Evolutionary conservation across 92 coral and sea anemone species (phyloP).

Genomic region (Montipora capitata): DNA sequence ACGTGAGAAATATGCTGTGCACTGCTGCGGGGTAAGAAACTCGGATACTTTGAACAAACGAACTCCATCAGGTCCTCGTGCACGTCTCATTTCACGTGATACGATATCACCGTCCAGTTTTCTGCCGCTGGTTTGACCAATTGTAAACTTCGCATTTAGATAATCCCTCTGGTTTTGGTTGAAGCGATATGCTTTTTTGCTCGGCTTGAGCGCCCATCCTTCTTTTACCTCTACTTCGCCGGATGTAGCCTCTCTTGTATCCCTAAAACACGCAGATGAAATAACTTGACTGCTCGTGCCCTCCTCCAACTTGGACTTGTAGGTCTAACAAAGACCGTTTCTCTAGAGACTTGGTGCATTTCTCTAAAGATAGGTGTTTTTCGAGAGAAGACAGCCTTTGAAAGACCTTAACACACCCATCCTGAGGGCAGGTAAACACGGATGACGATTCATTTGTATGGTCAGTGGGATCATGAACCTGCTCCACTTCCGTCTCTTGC

Average conservation of each 20-base stretch:
- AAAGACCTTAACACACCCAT: conserved; percentile 56
- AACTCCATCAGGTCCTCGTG: no score
- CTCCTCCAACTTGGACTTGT: conserved; percentile 44
- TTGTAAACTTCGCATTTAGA: conserved; percentile 54
- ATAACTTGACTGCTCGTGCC: conserved; percentile 2
- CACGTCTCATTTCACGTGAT: no score
- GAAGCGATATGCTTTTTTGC: conserved; percentile 50
- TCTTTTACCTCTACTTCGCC: conserved; percentile 29
- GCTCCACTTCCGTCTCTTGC: conserved; percentile 10
- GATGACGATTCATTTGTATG: conserved; percentile 13
- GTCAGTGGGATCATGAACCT: conserved; percentile 21
- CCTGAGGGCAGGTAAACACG: conserved; percentile 40
- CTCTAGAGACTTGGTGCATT: conserved; percentile 50
- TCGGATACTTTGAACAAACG: no score
- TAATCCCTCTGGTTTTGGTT: conserved; percentile 50
- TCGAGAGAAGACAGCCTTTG: conserved; percentile 54
- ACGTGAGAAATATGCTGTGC: no score
- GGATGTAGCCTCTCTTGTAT: background rate
- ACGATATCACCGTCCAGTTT: no score
- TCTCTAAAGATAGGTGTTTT: conserved; percentile 46
- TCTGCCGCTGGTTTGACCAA: conserved; percentile 59
- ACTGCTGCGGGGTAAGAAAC: no score
- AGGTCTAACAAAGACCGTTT: conserved; percentile 55
- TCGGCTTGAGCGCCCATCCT: conserved; percentile 53
- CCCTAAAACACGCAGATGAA: background rate